phyloP scores from a whole-genome alignment of 35 echinoderm and acorn worm species.

The Amphiura filiformis region DNA sequence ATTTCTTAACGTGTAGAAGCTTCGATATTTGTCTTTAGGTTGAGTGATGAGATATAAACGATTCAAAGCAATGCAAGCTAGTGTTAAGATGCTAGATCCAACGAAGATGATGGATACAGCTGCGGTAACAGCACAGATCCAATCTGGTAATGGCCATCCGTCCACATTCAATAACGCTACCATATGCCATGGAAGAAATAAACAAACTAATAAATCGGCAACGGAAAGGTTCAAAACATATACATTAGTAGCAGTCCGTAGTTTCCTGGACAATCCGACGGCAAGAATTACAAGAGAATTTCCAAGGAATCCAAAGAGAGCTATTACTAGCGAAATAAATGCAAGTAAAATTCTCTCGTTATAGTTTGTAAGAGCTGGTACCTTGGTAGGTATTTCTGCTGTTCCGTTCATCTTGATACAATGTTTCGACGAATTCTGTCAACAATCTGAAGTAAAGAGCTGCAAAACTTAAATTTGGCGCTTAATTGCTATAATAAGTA shows the following conservation, averaged over 20 bases:
- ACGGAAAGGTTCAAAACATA: conserved; percentile 88
- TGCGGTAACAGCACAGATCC: conserved; percentile 55
- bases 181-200: conserved; percentile 59
- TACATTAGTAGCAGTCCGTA: conserved; percentile 87
- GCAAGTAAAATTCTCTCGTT: conserved; percentile 57
- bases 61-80: conserved; percentile 79
- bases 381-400: background rate
- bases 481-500: too few relatives aligned
- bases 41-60: conserved; percentile 68
- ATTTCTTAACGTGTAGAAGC: conserved; percentile 43
- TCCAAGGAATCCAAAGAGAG: conserved; percentile 71
- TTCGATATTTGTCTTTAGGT: conserved; percentile 50
- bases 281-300: conserved; percentile 78
- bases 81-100: conserved; percentile 70
- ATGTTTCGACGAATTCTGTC: too few relatives aligned
- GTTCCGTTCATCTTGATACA: background rate
- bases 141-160: conserved; percentile 60
- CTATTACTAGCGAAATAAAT: conserved; percentile 32
- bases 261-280: conserved; percentile 58
- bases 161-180: conserved; percentile 51
- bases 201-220: conserved; percentile 65
- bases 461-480: too few relatives aligned
- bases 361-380: background rate
- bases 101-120: conserved; percentile 78
- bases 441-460: too few relatives aligned